Evolutionary conservation across 2,113 vertebrate species (phyloP).

Genomic region (Microtus oregoni): DNA sequence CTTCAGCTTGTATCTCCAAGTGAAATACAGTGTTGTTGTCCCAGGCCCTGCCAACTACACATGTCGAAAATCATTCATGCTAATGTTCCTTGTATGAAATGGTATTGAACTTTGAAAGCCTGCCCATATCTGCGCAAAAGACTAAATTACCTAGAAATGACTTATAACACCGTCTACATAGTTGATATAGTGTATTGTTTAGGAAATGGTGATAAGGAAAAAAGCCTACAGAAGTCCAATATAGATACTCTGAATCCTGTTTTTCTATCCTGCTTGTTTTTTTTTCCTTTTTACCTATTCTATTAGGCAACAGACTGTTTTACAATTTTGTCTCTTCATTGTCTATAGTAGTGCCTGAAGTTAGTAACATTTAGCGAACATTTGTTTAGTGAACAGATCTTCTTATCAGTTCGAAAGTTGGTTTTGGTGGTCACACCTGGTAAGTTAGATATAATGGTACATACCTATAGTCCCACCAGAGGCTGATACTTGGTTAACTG

Average conservation of each 20-base stretch:
- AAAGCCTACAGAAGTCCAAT: neutral
- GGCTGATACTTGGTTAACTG: neutral
- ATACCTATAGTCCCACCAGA: too few relatives aligned
- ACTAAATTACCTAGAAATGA: neutral
- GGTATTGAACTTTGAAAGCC: neutral
- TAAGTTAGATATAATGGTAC: neutral
- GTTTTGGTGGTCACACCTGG: neutral
- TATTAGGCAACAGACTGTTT: neutral
- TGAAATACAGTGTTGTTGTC: neutral
- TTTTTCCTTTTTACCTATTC: neutral
- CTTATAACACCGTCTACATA: neutral
- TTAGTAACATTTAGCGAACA: rapidly evolving
- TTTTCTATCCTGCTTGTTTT: neutral
- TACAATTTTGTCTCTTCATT: neutral
- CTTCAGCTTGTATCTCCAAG: rapidly evolving
- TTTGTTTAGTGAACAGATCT: neutral
- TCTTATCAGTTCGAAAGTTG: neutral
- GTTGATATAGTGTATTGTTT: neutral
- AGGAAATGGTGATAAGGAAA: neutral
- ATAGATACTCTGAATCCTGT: neutral
- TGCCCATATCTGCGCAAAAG: neutral
- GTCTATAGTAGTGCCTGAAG: too few relatives aligned
- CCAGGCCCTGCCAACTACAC: too few relatives aligned
- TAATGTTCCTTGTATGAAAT: neutral
- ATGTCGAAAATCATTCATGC: neutral